Conservation (phyloP, 1,140 invertebrate species). For the Drosophila murphyi region DNA sequence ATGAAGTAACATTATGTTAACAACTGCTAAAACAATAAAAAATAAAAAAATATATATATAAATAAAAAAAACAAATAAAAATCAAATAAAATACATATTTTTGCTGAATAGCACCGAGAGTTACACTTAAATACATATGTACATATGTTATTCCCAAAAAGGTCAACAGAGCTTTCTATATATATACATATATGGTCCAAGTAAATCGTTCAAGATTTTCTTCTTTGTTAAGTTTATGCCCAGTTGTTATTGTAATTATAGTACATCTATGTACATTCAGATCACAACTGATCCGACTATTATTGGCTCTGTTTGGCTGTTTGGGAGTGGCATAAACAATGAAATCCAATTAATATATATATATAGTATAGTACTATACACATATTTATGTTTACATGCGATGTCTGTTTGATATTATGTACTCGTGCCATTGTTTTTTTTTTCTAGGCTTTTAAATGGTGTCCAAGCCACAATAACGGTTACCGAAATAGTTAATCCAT, state of each 20-base stretch:
- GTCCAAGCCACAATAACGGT: constrained; percentile 1
- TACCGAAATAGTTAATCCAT: background rate
- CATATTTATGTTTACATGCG: constrained; percentile 9
- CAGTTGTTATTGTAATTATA: background rate
- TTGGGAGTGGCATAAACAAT: constrained; percentile 18
- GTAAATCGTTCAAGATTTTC: constrained; percentile 5
- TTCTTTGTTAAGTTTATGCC: background rate
- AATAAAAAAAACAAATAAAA: background rate
- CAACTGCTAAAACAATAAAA: constrained; percentile 38
- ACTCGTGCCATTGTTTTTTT: constrained; percentile 11
- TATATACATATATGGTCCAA: background rate
- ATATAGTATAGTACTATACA: constrained; percentile 22
- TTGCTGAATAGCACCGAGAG: background rate
- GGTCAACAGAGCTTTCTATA: background rate
- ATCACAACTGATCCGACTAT: background rate
- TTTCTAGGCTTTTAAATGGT: constrained; percentile 6
- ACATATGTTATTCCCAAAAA: constrained; percentile 29
- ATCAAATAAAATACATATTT: background rate
- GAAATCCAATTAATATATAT: constrained; percentile 29
- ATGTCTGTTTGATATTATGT: constrained; percentile 28
- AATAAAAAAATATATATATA: background rate
- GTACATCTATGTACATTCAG: background rate
- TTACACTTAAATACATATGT: constrained; percentile 7
- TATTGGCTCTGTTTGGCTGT: constrained; percentile 6
- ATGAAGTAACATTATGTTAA: constrained; percentile 29